These are phyloP conservation scores for Cacoxenus indagator DNA, from an alignment of 2,888 invertebrate genomes.

Conservation along the genomic window DNA sequence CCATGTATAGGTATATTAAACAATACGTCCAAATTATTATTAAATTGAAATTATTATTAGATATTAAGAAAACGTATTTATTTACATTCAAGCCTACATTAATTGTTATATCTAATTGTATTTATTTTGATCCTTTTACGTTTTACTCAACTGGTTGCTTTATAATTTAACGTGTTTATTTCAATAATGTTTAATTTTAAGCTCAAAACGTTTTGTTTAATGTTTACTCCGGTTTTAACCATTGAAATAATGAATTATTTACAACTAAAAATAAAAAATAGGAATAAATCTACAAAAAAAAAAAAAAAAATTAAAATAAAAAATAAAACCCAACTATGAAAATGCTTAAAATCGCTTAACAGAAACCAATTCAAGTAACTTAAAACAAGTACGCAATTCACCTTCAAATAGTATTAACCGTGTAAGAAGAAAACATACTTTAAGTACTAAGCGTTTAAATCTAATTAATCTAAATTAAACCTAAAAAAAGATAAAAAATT, in stretches of 20 bases:
- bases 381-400: slow-evolving; percentile 14
- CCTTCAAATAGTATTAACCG: slow-evolving; percentile 49
- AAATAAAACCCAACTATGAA: not conserved
- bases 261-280: not conserved
- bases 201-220: slow-evolving; percentile 17
- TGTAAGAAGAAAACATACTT: slow-evolving; percentile 22
- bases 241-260: not conserved
- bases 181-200: slow-evolving; percentile 20
- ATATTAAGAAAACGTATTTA: slow-evolving; percentile 11
- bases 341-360: not conserved
- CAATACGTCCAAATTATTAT: not conserved
- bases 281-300: not conserved
- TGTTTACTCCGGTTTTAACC: slow-evolving; percentile 14
- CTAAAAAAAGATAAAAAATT: slow-evolving; percentile 10
- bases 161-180: slow-evolving; percentile 7
- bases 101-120: slow-evolving; percentile 14
- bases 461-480: slow-evolving; percentile 4
- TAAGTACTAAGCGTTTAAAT: slow-evolving; percentile 49
- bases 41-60: not conserved
- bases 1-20: too few relatives aligned
- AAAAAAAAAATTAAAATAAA: not conserved
- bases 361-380: slow-evolving; percentile 21
- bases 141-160: slow-evolving; percentile 25
- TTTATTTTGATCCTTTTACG: slow-evolving; percentile 19
- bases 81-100: slow-evolving; percentile 6